These are phyloP conservation scores for Gulo gulo DNA, from an alignment of 2,113 vertebrate genomes.

Conservation along the genomic window DNA sequence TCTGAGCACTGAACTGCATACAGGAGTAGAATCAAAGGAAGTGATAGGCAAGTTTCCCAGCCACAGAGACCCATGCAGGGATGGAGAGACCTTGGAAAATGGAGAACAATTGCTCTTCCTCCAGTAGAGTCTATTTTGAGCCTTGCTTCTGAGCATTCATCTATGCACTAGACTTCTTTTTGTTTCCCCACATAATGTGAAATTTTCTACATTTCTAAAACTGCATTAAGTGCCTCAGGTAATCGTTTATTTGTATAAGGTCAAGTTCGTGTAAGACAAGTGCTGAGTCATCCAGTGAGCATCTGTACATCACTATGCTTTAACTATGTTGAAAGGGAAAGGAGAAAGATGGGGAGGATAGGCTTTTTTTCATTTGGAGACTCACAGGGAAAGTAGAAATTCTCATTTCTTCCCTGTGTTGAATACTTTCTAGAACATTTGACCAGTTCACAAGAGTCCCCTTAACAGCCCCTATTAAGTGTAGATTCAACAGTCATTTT, in stretches of 20 bases:
- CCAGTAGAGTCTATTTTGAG: background rate
- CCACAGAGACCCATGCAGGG: too few species aligned
- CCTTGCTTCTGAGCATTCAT: background rate
- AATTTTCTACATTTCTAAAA: background rate
- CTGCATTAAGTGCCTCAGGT: background rate
- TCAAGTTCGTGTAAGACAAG: background rate
- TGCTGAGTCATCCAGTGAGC: background rate
- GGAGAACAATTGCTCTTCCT: background rate
- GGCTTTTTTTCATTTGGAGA: background rate
- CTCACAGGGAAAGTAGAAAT: background rate
- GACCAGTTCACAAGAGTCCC: background rate
- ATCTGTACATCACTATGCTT: background rate
- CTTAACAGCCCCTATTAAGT: background rate
- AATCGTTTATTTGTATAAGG: slow-evolving; percentile 24
- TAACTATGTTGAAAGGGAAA: background rate
- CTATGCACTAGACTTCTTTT: background rate
- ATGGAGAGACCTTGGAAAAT: background rate
- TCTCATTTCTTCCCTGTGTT: background rate
- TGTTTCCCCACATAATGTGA: slow-evolving; percentile 13
- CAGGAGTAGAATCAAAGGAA: background rate
- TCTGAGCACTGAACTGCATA: background rate
- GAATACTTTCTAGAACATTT: background rate
- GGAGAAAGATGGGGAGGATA: background rate
- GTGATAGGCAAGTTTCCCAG: rapidly evolving
- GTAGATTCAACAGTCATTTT: background rate